phyloP scores from a whole-genome alignment of 2,113 vertebrate genomes.

The Blennius ocellaris region DNA sequence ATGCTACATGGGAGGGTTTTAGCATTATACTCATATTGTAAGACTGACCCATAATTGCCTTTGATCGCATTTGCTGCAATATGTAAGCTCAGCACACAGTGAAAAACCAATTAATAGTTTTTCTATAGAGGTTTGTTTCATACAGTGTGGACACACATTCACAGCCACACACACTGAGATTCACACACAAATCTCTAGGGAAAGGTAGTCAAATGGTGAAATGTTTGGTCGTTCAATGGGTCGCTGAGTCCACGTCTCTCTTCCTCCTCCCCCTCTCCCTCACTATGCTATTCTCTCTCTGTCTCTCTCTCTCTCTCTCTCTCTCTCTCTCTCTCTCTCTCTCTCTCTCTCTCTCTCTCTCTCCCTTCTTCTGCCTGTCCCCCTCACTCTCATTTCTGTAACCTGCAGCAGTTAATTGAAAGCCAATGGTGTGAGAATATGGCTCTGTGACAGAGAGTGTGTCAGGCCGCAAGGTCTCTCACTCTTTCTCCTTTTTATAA shows the following conservation, averaged over 20 bases:
- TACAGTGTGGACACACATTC: constrained; percentile 22
- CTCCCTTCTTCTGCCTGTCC: constrained; percentile 22
- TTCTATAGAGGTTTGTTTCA: constrained; percentile 38
- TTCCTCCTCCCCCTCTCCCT: constrained; percentile 16
- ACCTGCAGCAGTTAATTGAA: constrained; percentile 79
- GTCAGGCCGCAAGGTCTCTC: constrained; percentile 48
- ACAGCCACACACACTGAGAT: constrained; percentile 42
- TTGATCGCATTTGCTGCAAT: constrained; percentile 30
- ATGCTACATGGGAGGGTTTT: neutral
- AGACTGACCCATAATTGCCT: constrained; percentile 33
- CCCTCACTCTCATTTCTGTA: constrained; percentile 63
- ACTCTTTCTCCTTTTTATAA: constrained; percentile 37
- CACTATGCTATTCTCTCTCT: neutral
- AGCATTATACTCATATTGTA: constrained; percentile 20
- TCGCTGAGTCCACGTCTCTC: constrained; percentile 61
- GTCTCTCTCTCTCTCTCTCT: constrained; percentile 9
- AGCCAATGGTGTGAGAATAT: constrained; percentile 80
- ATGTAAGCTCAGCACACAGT: constrained; percentile 27
- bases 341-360: constrained; percentile 13
- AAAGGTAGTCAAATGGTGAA: constrained; percentile 68
- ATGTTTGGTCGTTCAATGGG: constrained; percentile 64
- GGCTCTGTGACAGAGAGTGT: constrained; percentile 70
- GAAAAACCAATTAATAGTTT: constrained; percentile 51
- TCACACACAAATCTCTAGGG: constrained; percentile 67
- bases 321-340: constrained; percentile 31